Evolutionary conservation across 2,113 vertebrate genomes (phyloP), one percentile per base, ranked within the genome.

Genomic region (Chroicocephalus ridibundus): DNA sequence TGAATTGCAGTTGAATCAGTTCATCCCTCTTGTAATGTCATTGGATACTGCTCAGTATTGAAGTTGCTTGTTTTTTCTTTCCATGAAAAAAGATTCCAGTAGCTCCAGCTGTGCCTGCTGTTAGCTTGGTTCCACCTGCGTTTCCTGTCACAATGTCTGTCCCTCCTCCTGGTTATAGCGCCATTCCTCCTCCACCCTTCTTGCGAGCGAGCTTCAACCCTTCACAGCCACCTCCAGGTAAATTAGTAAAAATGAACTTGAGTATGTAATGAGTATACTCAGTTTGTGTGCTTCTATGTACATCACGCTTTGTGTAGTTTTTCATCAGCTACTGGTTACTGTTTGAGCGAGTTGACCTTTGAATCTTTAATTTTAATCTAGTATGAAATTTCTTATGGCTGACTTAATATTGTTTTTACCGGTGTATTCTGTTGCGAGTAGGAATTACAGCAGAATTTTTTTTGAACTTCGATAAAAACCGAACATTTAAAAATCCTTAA

Each of bases 201-300:
- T 99, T 99, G 60, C 98, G 99, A 84, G 98, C 99, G 3, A 98
- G 98, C 82, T 99, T 99, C 96, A 99, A 99, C 93, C 98, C 99
- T 92, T 98, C 99, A 25, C 99, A 99, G 42, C 99, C 99, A 93
- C 99, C 99, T 57, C 99, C 99, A 94, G 99, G 99, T 99, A 98
- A 97, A 95, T 82, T 46, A 61, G 26, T 60, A 38, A 55, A 60
- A 86, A 58, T 11, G 0, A 74, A 86, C 26, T 34, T 29, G 27
- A 55, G 13, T 36, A 14, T 77, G 25, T 61, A 38, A 34, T 34
- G 31, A 47, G 24, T 40, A 15, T 46, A 24, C 21, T 24, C 17
- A 31, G 31, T 70, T 82, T 4, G 1, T 60, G 11, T 78, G 47
- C 51, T 32, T 90, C 38, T 57, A 2, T 17, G n/a, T 70, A 18